These are phyloP conservation scores for Caenorhabditis remanei DNA, from an alignment of 1,140 invertebrate genomes.

Conservation along the genomic window DNA sequence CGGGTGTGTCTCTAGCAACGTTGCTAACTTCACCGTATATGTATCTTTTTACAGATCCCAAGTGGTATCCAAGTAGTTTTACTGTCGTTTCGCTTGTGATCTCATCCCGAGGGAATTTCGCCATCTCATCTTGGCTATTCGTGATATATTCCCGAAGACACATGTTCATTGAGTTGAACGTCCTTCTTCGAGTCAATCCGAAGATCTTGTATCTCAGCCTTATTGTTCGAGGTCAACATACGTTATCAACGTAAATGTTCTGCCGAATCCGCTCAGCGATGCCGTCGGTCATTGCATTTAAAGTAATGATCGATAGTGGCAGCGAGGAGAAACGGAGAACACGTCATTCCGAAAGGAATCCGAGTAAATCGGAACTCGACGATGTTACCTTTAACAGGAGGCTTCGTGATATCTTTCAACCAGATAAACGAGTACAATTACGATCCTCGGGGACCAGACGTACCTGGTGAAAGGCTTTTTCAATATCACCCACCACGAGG, in stretches of 20 bases:
- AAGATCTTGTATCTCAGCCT: no score
- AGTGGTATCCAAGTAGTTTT: background rate
- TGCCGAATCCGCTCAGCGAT: background rate
- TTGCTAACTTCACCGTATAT: background rate
- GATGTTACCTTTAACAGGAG: no score
- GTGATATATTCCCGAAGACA: background rate
- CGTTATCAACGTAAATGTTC: no score
- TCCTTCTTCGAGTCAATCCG: no score
- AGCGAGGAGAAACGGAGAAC: background rate
- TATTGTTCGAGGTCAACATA: background rate
- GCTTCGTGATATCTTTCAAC: no score
- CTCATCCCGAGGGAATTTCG: background rate
- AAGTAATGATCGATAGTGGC: background rate
- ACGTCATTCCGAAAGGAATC: background rate
- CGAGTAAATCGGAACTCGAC: no score
- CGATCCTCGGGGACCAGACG: no score
- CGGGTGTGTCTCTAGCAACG: background rate
- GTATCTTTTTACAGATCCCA: background rate
- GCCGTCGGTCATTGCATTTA: background rate
- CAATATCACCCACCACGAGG: no score
- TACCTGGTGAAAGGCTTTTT: no score
- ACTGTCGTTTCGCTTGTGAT: background rate
- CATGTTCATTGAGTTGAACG: no score
- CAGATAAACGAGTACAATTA: no score
- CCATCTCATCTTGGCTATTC: background rate